Percentiles rank a stretch among this genome's conserved stretches.
Evolutionary conservation across 2,888 invertebrate species (phyloP).

Genomic region (Drosophila kuntzei): DNA sequence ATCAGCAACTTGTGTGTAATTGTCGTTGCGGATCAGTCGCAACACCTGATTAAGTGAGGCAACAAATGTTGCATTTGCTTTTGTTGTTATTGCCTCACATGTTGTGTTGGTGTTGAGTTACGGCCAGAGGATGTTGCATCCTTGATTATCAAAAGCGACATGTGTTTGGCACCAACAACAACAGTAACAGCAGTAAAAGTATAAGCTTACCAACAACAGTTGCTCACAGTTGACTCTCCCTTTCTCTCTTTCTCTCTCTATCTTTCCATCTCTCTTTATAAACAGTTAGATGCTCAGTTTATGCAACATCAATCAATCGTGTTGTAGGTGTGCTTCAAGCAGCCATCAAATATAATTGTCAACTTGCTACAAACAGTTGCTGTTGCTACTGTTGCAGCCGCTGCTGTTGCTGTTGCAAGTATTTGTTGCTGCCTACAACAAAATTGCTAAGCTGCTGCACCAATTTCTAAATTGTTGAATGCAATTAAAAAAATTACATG

Average conservation of each 20-base stretch:
- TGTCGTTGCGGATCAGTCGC: slow-evolving; percentile 84
- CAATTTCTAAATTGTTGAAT: slow-evolving; percentile 77
- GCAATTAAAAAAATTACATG: slow-evolving; percentile 83
- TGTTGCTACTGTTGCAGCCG: slow-evolving; percentile 14
- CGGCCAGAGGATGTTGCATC: slow-evolving; percentile 61
- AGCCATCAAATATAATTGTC: slow-evolving; percentile 49
- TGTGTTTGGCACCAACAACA: slow-evolving; percentile 59
- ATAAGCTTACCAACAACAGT: slow-evolving; percentile 67
- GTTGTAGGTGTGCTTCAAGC: slow-evolving; percentile 56
- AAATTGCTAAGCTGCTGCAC: slow-evolving; percentile 42
- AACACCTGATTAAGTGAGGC: slow-evolving; percentile 84
- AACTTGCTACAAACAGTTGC: slow-evolving; percentile 28
- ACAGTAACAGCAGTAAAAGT: slow-evolving; percentile 71
- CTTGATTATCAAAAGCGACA: slow-evolving; percentile 76
- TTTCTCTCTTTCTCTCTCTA: not conserved
- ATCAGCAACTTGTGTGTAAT: slow-evolving; percentile 75
- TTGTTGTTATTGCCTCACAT: slow-evolving; percentile 49
- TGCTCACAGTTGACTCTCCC: slow-evolving; percentile 28
- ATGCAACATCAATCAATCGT: slow-evolving; percentile 41
- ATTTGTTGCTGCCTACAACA: slow-evolving; percentile 24
- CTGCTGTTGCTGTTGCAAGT: slow-evolving; percentile 4
- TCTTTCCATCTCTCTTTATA: not conserved
- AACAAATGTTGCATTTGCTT: slow-evolving; percentile 44
- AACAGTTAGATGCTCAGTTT: slow-evolving; percentile 40
- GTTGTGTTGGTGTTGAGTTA: slow-evolving; percentile 66